Conservation (phyloP, 2,113 vertebrate species). For the Sander lucioperca region DNA sequence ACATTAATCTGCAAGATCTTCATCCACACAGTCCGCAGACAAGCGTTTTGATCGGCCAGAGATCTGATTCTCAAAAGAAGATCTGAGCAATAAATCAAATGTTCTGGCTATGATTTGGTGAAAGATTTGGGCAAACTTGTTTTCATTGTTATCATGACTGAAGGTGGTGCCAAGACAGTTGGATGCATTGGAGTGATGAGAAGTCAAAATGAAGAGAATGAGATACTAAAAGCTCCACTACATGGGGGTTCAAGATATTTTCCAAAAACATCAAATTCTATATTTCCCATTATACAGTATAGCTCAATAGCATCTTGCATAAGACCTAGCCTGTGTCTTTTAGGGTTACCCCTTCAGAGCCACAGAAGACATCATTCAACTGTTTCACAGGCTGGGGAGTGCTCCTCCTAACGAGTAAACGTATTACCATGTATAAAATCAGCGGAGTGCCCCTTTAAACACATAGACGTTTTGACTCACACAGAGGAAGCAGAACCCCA, state of each 20-base stretch:
- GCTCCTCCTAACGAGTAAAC: not conserved
- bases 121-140: slow-evolving; percentile 31
- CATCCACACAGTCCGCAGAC: slow-evolving; percentile 18
- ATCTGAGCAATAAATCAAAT: slow-evolving; percentile 21
- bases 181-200: not conserved
- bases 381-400: not conserved
- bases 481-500: not conserved
- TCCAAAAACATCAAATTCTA: not conserved
- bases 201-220: slow-evolving; percentile 12
- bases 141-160: not conserved
- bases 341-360: not conserved
- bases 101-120: not conserved
- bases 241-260: not conserved
- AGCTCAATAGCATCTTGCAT: not conserved
- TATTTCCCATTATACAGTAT: not conserved
- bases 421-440: not conserved
- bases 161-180: slow-evolving; percentile 11
- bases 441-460: not conserved
- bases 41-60: not conserved
- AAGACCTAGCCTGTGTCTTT: not conserved
- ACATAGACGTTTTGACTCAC: not conserved
- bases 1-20: slow-evolving; percentile 51
- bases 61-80: not conserved
- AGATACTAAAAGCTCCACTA: slow-evolving; percentile 3
- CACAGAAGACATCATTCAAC: not conserved